These are phyloP conservation scores for Sebastes aleutianus DNA, from an alignment of 2,797 vertebrate genomes.

Conservation along the genomic window DNA sequence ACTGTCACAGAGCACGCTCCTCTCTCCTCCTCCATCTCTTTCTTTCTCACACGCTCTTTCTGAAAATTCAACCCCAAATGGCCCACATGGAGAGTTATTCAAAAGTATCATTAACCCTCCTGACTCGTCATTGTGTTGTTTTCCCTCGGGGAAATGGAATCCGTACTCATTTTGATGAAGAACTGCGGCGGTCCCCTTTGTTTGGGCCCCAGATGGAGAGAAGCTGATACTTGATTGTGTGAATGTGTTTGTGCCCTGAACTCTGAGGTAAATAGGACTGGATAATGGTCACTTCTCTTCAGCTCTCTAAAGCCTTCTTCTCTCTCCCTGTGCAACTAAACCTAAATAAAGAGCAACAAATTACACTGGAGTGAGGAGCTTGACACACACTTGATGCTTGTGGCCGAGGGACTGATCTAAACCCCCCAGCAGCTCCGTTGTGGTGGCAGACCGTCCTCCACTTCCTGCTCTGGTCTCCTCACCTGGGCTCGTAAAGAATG, in stretches of 20 bases:
- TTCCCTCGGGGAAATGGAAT: constrained; percentile 70
- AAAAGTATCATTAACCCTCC: constrained; percentile 77
- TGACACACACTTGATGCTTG: constrained; percentile 19
- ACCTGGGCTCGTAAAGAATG: not conserved
- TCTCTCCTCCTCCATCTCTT: constrained; percentile 2
- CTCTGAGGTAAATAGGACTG: constrained; percentile 64
- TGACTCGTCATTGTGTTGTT: constrained; percentile 77
- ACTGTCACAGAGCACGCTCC: constrained; percentile 39
- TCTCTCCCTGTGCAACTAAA: constrained; percentile 24
- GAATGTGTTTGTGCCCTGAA: constrained; percentile 51
- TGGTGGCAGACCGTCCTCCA: not conserved
- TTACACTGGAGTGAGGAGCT: constrained; percentile 26
- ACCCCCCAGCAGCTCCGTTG: not conserved
- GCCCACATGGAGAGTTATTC: constrained; percentile 71
- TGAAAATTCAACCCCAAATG: constrained; percentile 57
- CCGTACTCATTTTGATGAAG: constrained; percentile 67
- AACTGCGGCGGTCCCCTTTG: constrained; percentile 65
- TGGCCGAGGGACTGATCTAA: constrained; percentile 13
- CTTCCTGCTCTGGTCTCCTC: not conserved
- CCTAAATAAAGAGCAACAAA: constrained; percentile 40
- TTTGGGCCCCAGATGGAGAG: constrained; percentile 63
- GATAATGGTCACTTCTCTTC: constrained; percentile 63
- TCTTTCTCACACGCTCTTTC: constrained; percentile 15
- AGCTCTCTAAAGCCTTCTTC: constrained; percentile 25
- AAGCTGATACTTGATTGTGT: constrained; percentile 59